phyloP scores from a whole-genome alignment of 2,888 invertebrate genomes.

The Celastrina argiolus region DNA sequence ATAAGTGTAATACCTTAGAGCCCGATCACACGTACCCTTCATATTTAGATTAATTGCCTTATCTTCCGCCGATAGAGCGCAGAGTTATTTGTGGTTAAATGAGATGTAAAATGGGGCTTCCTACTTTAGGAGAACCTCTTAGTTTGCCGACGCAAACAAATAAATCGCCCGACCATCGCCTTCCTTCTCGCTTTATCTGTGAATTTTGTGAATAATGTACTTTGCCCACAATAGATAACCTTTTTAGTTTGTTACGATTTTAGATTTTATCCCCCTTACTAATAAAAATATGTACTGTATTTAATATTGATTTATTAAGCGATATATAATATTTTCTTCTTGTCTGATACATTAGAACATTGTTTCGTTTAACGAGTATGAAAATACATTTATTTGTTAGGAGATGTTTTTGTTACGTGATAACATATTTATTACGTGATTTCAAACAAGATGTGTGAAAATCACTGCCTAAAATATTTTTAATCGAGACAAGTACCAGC shows the following conservation, averaged over 20 bases:
- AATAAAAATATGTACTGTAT: too few species aligned
- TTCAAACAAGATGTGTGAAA: too few species aligned
- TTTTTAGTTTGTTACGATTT: slow-evolving; percentile 5
- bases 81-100: slow-evolving; percentile 46
- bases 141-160: slow-evolving; percentile 51
- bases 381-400: too few species aligned
- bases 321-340: too few species aligned
- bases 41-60: slow-evolving; percentile 20
- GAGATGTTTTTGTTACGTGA: too few species aligned
- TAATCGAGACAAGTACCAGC: not conserved
- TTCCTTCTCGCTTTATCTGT: slow-evolving; percentile 30
- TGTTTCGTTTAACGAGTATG: too few species aligned
- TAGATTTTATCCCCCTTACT: not conserved
- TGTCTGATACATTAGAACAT: too few species aligned
- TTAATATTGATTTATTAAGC: too few species aligned
- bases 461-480: too few species aligned
- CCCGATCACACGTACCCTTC: slow-evolving; percentile 28
- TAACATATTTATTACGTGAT: too few species aligned
- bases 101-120: slow-evolving; percentile 57
- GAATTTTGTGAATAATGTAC: slow-evolving; percentile 28
- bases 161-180: slow-evolving; percentile 49
- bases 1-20: slow-evolving; percentile 12
- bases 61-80: slow-evolving; percentile 20
- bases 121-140: slow-evolving; percentile 52
- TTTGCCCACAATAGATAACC: slow-evolving; percentile 21